Evolutionary conservation across 2,113 vertebrate genomes (phyloP), one percentile per base, ranked within the genome.

Genomic region (Chaetodon trifascialis): DNA sequence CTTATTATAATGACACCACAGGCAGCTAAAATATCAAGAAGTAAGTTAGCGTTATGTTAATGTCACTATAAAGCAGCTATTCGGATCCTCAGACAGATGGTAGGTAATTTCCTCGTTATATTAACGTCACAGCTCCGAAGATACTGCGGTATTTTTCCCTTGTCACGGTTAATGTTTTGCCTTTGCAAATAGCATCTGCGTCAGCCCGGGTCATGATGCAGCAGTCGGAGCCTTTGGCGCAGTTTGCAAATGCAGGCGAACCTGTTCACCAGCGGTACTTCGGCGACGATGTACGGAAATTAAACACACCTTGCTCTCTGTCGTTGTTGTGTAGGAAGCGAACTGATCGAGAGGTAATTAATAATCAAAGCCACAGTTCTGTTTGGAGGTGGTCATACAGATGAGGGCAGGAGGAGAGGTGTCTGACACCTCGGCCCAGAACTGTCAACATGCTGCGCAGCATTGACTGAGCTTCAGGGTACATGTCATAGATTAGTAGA

Each of bases 131-230:
- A 21, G 3, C 23, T 25, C 1, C 0, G 19, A 2, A 67, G 17
- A 36, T 4, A 34, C 36, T 11, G 40, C 40, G 14, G 58, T 38
- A 2, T 6, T 23, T 8, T 38, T 7, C 8, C 21, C 25, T 5
- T 7, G 15, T 36, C 15, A n/a, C 7, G 16, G 59, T 73, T 70
- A 23, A 72, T 65, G 62, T 60, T 82, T 84, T 56, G 52, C 38
- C 47, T 74, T 70, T 65, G 77, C 14, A 34, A 75, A 81, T 83
- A 40, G 55, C 55, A 88, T 73, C 88, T 94, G 92, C 93, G 93
- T 93, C 92, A 93, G 21, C 44, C 56, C 42, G 0, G 66, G n/a
- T 55, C 64, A 11, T 0, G 42, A 47, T 42, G 30, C 19, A 30
- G 46, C 34, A 0, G 30, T 0, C 40, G 51, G 44, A 73, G 73